phyloP scores from a whole-genome alignment of 2,113 vertebrate genomes.

The Perccottus glenii region DNA sequence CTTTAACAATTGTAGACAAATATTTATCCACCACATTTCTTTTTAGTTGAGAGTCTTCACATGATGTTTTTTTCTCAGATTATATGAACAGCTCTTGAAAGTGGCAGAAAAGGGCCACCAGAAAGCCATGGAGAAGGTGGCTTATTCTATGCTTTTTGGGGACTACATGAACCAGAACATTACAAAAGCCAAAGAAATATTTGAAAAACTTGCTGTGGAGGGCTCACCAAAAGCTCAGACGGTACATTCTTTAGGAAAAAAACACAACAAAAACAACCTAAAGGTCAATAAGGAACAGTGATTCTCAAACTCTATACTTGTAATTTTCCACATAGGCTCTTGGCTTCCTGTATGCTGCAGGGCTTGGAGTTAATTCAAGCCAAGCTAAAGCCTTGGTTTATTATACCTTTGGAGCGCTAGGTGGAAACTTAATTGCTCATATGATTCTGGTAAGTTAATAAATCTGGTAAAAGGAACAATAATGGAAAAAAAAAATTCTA shows the following conservation, averaged over 20 bases:
- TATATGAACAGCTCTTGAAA: constrained; percentile 89
- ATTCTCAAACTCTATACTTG: not conserved
- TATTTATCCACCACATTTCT: not conserved
- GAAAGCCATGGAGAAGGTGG: constrained; percentile 95
- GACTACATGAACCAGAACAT: constrained; percentile 91
- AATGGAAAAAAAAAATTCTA: not conserved
- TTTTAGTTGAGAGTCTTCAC: not conserved
- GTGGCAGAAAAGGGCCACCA: constrained; percentile 90
- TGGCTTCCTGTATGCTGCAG: constrained; percentile 95
- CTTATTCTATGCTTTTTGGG: constrained; percentile 93
- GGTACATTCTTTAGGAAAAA: constrained; percentile 70
- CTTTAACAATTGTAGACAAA: not conserved
- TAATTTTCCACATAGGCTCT: constrained; percentile 83
- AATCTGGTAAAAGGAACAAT: not conserved
- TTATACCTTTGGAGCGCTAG: constrained; percentile 96
- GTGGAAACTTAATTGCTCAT: constrained; percentile 93
- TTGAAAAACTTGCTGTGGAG: constrained; percentile 92
- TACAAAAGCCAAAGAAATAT: constrained; percentile 86
- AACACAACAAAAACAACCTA: not conserved
- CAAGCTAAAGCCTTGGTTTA: constrained; percentile 98
- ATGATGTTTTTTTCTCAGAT: constrained; percentile 73
- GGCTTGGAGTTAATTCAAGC: constrained; percentile 96
- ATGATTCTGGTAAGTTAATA: constrained; percentile 93
- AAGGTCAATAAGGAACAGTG: not conserved
- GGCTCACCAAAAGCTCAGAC: constrained; percentile 95